These are phyloP conservation scores for Cromileptes altivelis DNA, from an alignment of 2,113 vertebrate species.

Conservation along the genomic window DNA sequence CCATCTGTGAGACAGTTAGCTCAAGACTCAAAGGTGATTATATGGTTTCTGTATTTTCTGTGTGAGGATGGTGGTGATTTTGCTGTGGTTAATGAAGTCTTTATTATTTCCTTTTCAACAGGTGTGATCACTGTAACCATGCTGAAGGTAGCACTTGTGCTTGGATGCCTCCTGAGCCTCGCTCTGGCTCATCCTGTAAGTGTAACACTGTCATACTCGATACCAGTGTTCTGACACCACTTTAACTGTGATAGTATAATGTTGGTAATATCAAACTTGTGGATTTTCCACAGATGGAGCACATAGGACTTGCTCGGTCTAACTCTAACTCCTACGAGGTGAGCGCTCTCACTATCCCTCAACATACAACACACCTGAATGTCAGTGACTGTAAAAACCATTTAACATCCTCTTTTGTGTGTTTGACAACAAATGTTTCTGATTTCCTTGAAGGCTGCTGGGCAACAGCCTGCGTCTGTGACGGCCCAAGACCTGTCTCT, in stretches of 20 bases:
- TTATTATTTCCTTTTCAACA: slow-evolving; percentile 20
- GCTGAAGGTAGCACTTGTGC: slow-evolving; percentile 71
- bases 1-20: slow-evolving; percentile 2
- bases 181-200: slow-evolving; percentile 72
- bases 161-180: slow-evolving; percentile 47
- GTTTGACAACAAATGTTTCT: slow-evolving; percentile 4
- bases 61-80: background rate
- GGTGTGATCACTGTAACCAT: slow-evolving; percentile 52
- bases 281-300: slow-evolving; percentile 8
- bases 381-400: background rate
- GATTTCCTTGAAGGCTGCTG: background rate
- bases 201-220: slow-evolving; percentile 5
- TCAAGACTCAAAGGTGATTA: slow-evolving; percentile 42
- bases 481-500: too few relatives aligned
- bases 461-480: too few relatives aligned
- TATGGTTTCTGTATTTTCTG: background rate
- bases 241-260: background rate
- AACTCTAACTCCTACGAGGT: background rate
- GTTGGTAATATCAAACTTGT: background rate
- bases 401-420: background rate
- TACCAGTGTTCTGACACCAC: background rate
- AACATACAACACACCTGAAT: background rate
- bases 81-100: background rate
- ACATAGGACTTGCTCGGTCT: background rate
- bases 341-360: background rate